Evolutionary conservation across 2,888 invertebrate genomes (phyloP).

Genomic region (Antheraea yamamai): DNA sequence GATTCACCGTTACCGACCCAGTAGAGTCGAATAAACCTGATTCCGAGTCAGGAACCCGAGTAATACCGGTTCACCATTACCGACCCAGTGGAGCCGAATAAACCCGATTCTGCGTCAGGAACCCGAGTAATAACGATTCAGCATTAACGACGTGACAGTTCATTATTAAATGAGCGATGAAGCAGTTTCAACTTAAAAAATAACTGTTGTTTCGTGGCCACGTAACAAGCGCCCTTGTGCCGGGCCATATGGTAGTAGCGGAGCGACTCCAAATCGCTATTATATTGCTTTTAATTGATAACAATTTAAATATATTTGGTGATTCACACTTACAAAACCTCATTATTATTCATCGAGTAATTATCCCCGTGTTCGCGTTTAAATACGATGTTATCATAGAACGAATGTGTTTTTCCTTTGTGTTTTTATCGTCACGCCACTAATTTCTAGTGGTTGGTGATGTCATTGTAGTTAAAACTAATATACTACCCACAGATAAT

Average conservation of each 20-base stretch:
- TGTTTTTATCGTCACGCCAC: slow-evolving; percentile 69
- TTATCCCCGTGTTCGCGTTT: slow-evolving; percentile 77
- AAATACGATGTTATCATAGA: slow-evolving; percentile 70
- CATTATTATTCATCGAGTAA: slow-evolving; percentile 81
- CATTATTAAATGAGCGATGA: too few species aligned
- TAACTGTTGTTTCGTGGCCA: slow-evolving; percentile 43
- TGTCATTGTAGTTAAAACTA: slow-evolving; percentile 37
- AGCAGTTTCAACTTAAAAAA: too few species aligned
- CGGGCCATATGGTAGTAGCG: slow-evolving; percentile 72
- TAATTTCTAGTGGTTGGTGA: slow-evolving; percentile 48
- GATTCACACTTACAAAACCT: slow-evolving; percentile 80
- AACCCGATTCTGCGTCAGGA: too few species aligned
- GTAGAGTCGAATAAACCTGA: too few species aligned
- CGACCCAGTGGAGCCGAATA: too few species aligned
- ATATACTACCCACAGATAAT: slow-evolving; percentile 23
- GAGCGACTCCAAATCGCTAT: slow-evolving; percentile 78
- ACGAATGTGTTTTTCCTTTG: slow-evolving; percentile 77
- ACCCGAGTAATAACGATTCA: too few species aligned
- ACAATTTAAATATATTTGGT: slow-evolving; percentile 83
- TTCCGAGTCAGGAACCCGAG: too few species aligned
- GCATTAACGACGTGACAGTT: too few species aligned
- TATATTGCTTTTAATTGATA: slow-evolving; percentile 83
- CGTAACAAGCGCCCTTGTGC: slow-evolving; percentile 57
- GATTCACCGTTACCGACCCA: too few species aligned
- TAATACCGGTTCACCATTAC: too few species aligned